Evolutionary conservation across 37 sponge, comb jelly and placozoan species (phyloP).

Genomic region (Ephydatia muelleri): DNA sequence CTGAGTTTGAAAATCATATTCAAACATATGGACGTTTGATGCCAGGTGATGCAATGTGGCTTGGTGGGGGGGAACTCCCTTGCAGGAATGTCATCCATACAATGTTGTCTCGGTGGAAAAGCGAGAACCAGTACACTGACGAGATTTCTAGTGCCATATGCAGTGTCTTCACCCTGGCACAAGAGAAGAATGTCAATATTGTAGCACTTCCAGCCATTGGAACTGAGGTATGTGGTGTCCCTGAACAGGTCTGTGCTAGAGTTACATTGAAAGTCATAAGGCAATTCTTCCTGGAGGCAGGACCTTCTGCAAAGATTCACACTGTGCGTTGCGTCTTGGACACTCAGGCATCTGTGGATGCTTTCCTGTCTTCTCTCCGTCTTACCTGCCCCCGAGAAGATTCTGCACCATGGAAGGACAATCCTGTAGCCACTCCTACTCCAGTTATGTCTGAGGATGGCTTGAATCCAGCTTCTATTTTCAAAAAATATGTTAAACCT

Average conservation of each 20-base stretch:
- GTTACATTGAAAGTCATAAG: constrained; percentile 40
- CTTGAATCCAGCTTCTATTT: too few relatives aligned
- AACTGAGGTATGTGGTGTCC: constrained; percentile 62
- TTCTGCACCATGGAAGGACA: too few relatives aligned
- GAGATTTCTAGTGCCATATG: constrained; percentile 26
- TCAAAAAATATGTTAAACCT: too few relatives aligned
- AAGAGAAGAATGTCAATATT: constrained; percentile 9
- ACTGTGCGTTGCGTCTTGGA: constrained; percentile 45
- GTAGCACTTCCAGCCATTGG: constrained; percentile 79
- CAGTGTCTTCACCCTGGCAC: constrained; percentile 19
- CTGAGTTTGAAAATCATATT: constrained; percentile 52
- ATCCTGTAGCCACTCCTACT: too few relatives aligned
- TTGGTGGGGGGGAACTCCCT: constrained; percentile 63
- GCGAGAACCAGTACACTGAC: constrained; percentile 25
- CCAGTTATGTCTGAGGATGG: too few relatives aligned
- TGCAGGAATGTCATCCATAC: constrained; percentile 81
- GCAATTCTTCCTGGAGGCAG: constrained; percentile 16
- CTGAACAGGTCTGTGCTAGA: constrained; percentile 52
- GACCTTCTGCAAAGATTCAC: not conserved
- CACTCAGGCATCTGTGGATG: not conserved
- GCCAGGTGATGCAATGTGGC: constrained; percentile 60
- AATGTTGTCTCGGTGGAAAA: constrained; percentile 72
- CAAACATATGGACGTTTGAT: constrained; percentile 25
- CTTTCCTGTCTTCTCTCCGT: not conserved
- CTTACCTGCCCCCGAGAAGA: too few relatives aligned